A percentile compares a stretch with the other conserved stretches of the same genome.
Evolutionary conservation across 2,797 vertebrate genomes (phyloP).

Genomic region (Melanotaenia maccullochi): DNA sequence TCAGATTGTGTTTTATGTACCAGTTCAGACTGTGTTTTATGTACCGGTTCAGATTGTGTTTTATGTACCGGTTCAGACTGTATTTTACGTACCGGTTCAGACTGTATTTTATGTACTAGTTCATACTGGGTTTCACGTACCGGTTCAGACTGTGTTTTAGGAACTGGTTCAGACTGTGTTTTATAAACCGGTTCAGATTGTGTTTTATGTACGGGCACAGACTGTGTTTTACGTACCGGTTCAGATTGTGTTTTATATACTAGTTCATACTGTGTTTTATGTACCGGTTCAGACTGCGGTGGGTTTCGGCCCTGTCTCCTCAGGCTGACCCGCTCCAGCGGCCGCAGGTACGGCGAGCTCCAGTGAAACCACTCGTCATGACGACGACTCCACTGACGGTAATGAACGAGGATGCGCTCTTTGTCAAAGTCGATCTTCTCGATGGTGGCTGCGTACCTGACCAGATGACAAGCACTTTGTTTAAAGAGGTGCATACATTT

Average conservation of each 20-base stretch:
- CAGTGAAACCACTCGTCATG: conserved; percentile 95
- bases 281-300: conserved; percentile 42
- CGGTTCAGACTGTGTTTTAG: too few relatives aligned
- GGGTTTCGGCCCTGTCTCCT: conserved; percentile 75
- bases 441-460: conserved; percentile 90
- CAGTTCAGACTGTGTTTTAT: too few relatives aligned
- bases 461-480: neutral
- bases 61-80: conserved; percentile 45
- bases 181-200: too few relatives aligned
- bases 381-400: conserved; percentile 92
- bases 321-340: conserved; percentile 90
- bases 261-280: neutral
- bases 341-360: conserved; percentile 90
- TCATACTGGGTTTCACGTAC: too few relatives aligned
- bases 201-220: too few relatives aligned
- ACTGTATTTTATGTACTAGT: neutral
- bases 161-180: too few relatives aligned
- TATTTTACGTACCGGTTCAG: too few relatives aligned
- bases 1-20: too few relatives aligned
- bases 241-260: too few relatives aligned
- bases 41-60: too few relatives aligned
- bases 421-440: conserved; percentile 93
- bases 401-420: conserved; percentile 91
- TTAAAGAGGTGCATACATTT: too few relatives aligned
- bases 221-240: too few relatives aligned